Base-by-base conservation (phyloP, 2,888 invertebrate genomes). In the Apoderus coryli region DNA sequence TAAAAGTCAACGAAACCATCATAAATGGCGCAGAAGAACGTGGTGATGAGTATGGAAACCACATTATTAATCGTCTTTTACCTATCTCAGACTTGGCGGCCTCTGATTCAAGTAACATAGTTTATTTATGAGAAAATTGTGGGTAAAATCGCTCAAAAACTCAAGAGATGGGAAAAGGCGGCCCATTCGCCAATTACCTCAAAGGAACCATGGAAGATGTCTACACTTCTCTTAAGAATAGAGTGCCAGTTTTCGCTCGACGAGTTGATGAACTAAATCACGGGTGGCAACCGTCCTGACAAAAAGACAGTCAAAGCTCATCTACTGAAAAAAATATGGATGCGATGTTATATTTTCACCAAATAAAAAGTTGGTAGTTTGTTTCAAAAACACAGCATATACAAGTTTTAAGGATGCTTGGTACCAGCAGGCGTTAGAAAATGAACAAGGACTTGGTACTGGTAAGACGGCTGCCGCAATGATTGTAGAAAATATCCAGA, bases 241-340 rank as follows among this genome's bases (percentile, higher is more conserved):
- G 38, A 44, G 35, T 43, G 37, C 37, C 41, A 44, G 29, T 43
- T 44, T 25, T 31, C 31, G 12, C 19, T 44, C 2, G 30, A 38
- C n/a, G 35, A 42, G 14, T 25, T 42, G 5, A 37, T 37, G 33
- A 25, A 22, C 25, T 22, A 37, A 29, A 34, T 38, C 25, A 25
- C 34, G 25, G 38, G 31, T n/a, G 35, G 26, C 4, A 35, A 29
- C 14, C 27, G 31, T 10, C 33, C 33, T 4, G 29, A 32, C 25
- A n/a, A 26, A 19, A 34, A 23, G 9, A 31, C 33, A 4, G 28
- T 32, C 16, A 34, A 38, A 28, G 27, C 33, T 15, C 28, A 22
- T 15, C 27, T 38, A 2, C 10, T 36, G 6, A 26, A 32, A 10
- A n/a, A n/a, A n/a, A n/a, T n/a, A n/a, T n/a, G n/a, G n/a, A n/a